phyloP scores from a whole-genome alignment of 2,888 invertebrate species.

The Hypomecis punctinalis region DNA sequence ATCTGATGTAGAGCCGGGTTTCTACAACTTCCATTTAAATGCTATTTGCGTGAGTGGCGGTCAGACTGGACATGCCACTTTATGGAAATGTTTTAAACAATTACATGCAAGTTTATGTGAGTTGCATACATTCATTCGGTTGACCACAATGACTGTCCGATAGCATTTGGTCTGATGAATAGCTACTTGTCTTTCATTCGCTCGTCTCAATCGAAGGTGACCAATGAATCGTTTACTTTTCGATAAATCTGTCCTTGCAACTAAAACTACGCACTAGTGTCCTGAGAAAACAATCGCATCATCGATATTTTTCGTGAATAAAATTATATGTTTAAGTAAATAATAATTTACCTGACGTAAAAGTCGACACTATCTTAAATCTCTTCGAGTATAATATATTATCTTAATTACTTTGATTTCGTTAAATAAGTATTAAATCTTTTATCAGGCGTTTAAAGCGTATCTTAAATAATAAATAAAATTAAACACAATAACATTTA shows the following conservation, averaged over 20 bases:
- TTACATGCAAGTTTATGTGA: slow-evolving; percentile 26
- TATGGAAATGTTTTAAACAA: slow-evolving; percentile 32
- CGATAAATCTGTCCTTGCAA: slow-evolving; percentile 1
- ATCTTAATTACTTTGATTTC: too few species aligned
- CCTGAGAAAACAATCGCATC: slow-evolving; percentile 6
- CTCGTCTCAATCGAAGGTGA: not conserved
- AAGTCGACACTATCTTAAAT: too few species aligned
- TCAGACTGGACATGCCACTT: slow-evolving; percentile 20
- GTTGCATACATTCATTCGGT: slow-evolving; percentile 28
- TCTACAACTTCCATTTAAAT: slow-evolving; percentile 22
- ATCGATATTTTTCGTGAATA: not conserved
- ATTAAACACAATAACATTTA: too few species aligned
- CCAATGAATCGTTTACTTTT: slow-evolving; percentile 2
- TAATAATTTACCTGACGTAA: too few species aligned
- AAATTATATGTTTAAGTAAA: too few species aligned
- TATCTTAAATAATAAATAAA: too few species aligned
- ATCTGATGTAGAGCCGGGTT: slow-evolving; percentile 17
- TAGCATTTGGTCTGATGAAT: not conserved
- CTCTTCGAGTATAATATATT: too few species aligned
- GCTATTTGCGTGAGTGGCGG: slow-evolving; percentile 20
- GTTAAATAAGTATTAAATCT: too few species aligned
- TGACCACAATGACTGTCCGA: slow-evolving; percentile 6
- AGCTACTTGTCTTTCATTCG: not conserved
- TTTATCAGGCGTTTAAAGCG: too few species aligned
- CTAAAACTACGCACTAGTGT: not conserved